Base-by-base conservation (phyloP, 2,797 vertebrate genomes). In the Lutra lutra region DNA sequence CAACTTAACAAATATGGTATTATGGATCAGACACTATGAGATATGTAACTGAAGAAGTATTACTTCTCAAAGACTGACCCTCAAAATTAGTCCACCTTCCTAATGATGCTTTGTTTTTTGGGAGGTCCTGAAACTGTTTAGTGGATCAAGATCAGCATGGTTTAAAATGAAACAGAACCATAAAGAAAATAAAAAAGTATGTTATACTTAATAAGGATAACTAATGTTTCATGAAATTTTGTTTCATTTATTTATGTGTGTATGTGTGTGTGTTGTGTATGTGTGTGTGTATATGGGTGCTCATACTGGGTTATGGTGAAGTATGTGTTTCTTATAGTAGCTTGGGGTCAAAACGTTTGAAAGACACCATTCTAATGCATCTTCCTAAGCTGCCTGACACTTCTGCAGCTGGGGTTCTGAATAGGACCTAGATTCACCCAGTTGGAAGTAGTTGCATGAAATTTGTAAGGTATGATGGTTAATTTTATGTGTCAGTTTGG, bases 141-240 rank as follows among this genome's bases (percentile, higher is more conserved):
- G 54, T 79, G 27, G 8, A 14, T 56, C 46, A 35, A 93, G 54
- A 77, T 95, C 29, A 89, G 18, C 35, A 60, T 54, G 27, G 25
- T 91, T 95, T 93, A 79, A 86, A 96, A 79, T 83, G 7, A 91
- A 91, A 51, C 29, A 88, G 13, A 40, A 72, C 3, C 14, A 54
- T 83, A 92, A 58, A 46, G 29, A 86, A 92, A 56, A 73, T 35
- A 9, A 77, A 73, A 93, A 10, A 48, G 11, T 43, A 54, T 7
- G 68, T 94, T 92, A 40, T 0, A 78, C 6, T 93, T 91, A 54
- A 6, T 73, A 83, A 79, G 5, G 9, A 7, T 13, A 86, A 72
- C 13, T 64, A 48, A 58, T 56, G 18, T 78, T 66, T 54, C 60
- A 77, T 56, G 11, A 70, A 91, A 35, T 38, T 60, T 85, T 94